Evolutionary conservation across 2,888 invertebrate genomes (phyloP).

Genomic region (Plebejus argus): DNA sequence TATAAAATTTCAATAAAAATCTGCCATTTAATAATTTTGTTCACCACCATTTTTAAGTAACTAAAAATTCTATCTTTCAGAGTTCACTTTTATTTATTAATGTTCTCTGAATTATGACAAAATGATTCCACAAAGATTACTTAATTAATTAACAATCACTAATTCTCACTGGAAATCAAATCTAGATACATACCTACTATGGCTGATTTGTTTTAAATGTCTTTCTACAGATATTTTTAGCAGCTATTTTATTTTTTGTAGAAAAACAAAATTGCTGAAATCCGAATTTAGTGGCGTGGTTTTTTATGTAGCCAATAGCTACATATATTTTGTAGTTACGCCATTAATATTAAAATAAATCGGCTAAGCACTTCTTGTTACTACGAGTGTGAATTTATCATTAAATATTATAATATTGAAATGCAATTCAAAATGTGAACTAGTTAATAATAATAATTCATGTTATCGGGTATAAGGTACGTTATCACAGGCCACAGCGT

Average conservation of each 20-base stretch:
- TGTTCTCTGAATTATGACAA: too few species aligned
- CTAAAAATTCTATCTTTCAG: too few species aligned
- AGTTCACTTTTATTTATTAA: too few species aligned
- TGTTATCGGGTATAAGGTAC: not conserved
- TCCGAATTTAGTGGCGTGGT: not conserved
- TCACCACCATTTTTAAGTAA: too few species aligned
- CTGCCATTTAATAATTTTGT: not conserved
- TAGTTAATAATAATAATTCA: too few species aligned
- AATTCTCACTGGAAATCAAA: too few species aligned
- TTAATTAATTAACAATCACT: too few species aligned
- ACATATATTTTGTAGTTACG: not conserved
- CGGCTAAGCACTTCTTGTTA: not conserved
- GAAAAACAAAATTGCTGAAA: not conserved
- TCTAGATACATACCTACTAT: too few species aligned
- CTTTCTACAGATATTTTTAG: too few species aligned
- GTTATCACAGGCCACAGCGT: not conserved
- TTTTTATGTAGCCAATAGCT: not conserved
- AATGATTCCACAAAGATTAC: too few species aligned
- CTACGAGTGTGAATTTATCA: not conserved
- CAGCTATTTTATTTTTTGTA: too few species aligned
- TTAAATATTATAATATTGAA: not conserved
- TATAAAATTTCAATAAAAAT: not conserved
- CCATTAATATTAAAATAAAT: not conserved
- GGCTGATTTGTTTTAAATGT: too few species aligned
- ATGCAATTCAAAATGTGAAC: not conserved